Evolutionary conservation across 2,888 invertebrate genomes (phyloP), one percentile per base, ranked within the genome.

Genomic region (Epistrophella euchroma): DNA sequence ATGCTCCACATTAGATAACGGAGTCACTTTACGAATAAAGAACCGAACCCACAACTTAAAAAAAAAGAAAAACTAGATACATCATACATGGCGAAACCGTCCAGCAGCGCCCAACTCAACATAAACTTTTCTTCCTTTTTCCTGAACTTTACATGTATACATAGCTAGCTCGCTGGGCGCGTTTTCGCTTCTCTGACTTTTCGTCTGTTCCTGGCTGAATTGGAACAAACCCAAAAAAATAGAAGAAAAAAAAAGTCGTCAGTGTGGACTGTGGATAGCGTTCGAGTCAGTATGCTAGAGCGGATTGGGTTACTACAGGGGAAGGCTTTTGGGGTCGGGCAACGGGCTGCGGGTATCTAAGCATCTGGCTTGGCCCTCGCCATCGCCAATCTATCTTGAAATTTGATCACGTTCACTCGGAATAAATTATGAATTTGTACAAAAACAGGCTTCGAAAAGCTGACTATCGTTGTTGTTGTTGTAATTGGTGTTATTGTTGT

Each of bases 371-470:
- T 56, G 62, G 60, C 40, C 40, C 40, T 66, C 28, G 35, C 47
- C 58, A 68, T 68, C 60, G 58, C 47, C 79, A 72, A 82, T 74
- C 71, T 78, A 82, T 82, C 71, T 70, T 11, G 60, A 82, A 86
- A 73, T 78, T 86, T 78, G 82, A 77, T 86, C 86, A 86, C 86
- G 86, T 74, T 82, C 64, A 70, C 74, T 82, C 74, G 45, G 86
- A 86, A 86, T 86, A 86, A 86, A 86, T 86, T 86, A 86, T 78
- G 86, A 82, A 86, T 82, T 82, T 86, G 70, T 72, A 68, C 35
- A 68, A 68, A 81, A 85, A 76, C 70, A 76, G 76, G 76, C 79
- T 58, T 52, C n/a, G 11, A 52, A 68, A 68, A 35, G 68, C 68
- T 52, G 13, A 37, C 52, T 52, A 32, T 64, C 19, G 52, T 22